Evolutionary conservation across 2,797 vertebrate genomes (phyloP).

Genomic region (Acropternis orthonyx): DNA sequence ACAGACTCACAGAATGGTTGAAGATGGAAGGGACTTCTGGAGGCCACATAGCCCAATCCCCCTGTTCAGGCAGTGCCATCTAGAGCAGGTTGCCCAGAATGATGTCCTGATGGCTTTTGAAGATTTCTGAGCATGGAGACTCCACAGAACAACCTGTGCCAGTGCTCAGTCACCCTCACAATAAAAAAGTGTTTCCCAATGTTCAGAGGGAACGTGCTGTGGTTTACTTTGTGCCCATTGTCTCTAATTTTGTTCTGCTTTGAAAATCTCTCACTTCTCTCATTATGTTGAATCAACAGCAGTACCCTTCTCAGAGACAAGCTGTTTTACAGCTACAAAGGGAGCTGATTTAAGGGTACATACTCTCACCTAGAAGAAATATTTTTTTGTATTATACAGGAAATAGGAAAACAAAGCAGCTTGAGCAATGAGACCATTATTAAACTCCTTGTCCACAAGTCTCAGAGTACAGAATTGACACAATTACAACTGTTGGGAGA

Average conservation of each 20-base stretch:
- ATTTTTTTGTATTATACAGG: background rate
- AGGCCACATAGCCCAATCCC: background rate
- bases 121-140: background rate
- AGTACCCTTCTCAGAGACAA: background rate
- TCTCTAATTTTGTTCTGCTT: background rate
- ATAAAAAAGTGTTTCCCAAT: background rate
- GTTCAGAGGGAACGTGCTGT: background rate
- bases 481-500: background rate
- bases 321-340: background rate
- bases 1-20: background rate
- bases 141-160: background rate
- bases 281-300: background rate
- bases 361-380: background rate
- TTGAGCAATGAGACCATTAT: background rate
- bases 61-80: background rate
- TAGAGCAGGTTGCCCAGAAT: background rate
- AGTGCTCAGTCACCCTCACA: fast-evolving
- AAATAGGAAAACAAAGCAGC: background rate
- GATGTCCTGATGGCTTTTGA: background rate
- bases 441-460: background rate
- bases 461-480: background rate
- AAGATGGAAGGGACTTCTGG: background rate
- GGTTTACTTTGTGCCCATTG: background rate
- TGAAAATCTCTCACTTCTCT: conserved; percentile 16
- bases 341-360: background rate